Evolutionary conservation across 2,888 invertebrate species (phyloP), one percentile per base, ranked within the genome.

Genomic region (Xestobium rufovillosum): DNA sequence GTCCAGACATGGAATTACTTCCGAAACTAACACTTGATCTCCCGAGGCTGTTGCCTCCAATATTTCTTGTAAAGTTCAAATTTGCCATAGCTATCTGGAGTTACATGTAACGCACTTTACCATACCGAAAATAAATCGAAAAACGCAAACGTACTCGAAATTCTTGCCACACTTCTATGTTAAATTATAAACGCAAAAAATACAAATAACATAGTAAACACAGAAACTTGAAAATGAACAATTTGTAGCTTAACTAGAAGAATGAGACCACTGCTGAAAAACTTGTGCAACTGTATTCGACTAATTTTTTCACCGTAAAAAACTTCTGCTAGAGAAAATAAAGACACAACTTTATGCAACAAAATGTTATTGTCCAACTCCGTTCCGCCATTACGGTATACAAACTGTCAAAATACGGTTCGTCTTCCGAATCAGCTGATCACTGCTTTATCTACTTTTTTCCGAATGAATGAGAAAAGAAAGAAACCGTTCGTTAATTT

Each of bases 31-130:
- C 73, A 67, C 75, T 74, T 46, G 74, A 73, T 66, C 76, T 72
- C 57, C 75, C 72, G 63, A 81, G 72, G 66, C 76, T 77, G 59
- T 75, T 80, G 69, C 83, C 83, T 67, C 84, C 83, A 73, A 88
- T 80, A 75, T 83, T 88, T 73, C 88, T 80, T 69, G 87, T 86
- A 73, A 87, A 86, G 75, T 88, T 88, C 78, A 88, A 78, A 78
- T 87, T 88, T 75, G 88, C 88, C 87, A 89, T 88, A n/a, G n/a
- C n/a, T n/a, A n/a, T n/a, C n/a, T n/a, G n/a, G n/a, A n/a, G n/a
- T n/a, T n/a, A n/a, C n/a, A n/a, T n/a, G n/a, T n/a, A n/a, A n/a
- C n/a, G n/a, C n/a, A n/a, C n/a, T n/a, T n/a, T n/a, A n/a, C n/a
- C n/a, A n/a, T n/a, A n/a, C n/a, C n/a, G n/a, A n/a, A n/a, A n/a